These are phyloP conservation scores for Camelus bactrianus DNA, from an alignment of 2,113 vertebrate species.

Conservation along the genomic window DNA sequence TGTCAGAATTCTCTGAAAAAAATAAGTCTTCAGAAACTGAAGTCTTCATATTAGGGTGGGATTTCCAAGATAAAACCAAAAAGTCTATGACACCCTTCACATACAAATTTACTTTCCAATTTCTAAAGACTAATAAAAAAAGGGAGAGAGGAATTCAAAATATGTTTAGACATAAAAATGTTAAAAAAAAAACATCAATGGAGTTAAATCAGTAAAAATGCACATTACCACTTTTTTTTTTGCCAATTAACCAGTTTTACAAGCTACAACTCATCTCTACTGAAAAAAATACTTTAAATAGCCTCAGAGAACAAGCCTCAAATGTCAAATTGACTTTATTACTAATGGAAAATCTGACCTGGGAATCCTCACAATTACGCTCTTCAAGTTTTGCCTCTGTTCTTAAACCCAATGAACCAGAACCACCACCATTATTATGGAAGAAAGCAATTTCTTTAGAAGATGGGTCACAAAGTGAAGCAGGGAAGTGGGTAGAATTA, in stretches of 20 bases:
- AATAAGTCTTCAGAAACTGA: background rate
- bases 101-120: background rate
- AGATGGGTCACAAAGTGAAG: background rate
- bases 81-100: background rate
- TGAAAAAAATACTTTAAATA: constrained; percentile 8
- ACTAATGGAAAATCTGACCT: constrained; percentile 65
- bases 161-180: background rate
- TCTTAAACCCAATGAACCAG: constrained; percentile 53
- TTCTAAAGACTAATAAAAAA: constrained; percentile 2
- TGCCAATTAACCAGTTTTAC: constrained; percentile 49
- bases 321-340: constrained; percentile 55
- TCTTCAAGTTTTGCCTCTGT: constrained; percentile 31
- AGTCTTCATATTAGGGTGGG: background rate
- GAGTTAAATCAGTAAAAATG: constrained; percentile 30
- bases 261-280: constrained; percentile 35
- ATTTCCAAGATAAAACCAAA: constrained; percentile 3
- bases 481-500: background rate
- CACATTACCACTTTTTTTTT: background rate
- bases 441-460: constrained; percentile 50
- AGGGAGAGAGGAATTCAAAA: background rate
- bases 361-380: constrained; percentile 60
- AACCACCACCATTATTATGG: background rate
- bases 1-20: constrained; percentile 10
- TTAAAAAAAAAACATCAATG: background rate
- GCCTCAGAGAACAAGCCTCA: constrained; percentile 43